phyloP scores from a whole-genome alignment of 2,113 vertebrate species.

The Aythya baeri region DNA sequence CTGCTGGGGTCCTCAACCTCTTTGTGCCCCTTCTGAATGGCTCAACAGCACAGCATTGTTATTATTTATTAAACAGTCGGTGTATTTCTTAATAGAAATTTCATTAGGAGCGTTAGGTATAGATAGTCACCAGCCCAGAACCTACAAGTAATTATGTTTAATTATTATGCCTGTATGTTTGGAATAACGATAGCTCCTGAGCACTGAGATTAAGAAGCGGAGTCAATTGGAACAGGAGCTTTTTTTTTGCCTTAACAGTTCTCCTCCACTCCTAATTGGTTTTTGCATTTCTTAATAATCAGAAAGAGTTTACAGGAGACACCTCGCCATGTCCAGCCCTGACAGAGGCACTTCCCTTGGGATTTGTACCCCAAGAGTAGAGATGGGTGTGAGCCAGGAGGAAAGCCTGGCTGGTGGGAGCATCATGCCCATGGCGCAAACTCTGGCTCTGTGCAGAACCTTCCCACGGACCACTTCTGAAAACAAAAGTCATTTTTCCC shows the following conservation, averaged over 20 bases:
- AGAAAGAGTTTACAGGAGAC: accelerated
- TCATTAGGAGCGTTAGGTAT: conserved; percentile 50
- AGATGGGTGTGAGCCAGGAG: not conserved
- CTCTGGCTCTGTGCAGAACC: not conserved
- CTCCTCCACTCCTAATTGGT: not conserved
- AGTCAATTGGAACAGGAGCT: conserved; percentile 25
- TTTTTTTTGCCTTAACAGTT: not conserved
- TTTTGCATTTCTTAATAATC: not conserved
- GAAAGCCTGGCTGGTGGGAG: not conserved
- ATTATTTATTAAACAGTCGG: conserved; percentile 36
- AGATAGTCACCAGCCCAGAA: conserved; percentile 70
- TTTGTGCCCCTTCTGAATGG: not conserved
- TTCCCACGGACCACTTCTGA: accelerated
- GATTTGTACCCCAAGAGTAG: not conserved
- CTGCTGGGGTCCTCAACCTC: accelerated
- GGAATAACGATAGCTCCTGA: conserved; percentile 62
- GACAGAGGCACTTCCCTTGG: not conserved
- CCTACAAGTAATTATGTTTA: conserved; percentile 71
- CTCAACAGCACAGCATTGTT: not conserved
- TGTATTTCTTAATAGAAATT: conserved; percentile 45
- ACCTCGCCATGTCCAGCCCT: accelerated
- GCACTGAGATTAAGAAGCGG: conserved; percentile 45
- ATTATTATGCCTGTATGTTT: conserved; percentile 59
- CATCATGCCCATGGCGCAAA: no score
- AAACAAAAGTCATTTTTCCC: accelerated